Evolutionary conservation across 2,797 vertebrate genomes (phyloP).

Genomic region (Percopsis omiscomaycus): DNA sequence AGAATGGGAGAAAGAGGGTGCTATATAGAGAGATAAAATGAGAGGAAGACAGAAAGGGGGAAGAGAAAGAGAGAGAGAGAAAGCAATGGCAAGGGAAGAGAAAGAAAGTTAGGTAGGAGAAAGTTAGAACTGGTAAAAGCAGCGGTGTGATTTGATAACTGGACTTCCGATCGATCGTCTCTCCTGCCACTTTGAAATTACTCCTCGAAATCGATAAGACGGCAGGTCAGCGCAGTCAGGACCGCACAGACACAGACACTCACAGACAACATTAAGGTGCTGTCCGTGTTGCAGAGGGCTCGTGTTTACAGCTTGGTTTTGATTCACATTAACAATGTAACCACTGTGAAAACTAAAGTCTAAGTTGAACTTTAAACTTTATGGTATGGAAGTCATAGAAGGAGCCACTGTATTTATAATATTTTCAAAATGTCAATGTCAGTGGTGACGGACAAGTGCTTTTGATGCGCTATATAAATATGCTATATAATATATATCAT

Average conservation of each 20-base stretch:
- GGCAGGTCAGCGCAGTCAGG: slow-evolving; percentile 2
- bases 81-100: not conserved
- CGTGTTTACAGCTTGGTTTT: no score
- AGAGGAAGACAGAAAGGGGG: not conserved
- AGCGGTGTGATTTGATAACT: slow-evolving; percentile 52
- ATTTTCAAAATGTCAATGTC: not conserved
- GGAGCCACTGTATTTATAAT: no score
- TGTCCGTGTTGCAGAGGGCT: slow-evolving; percentile 5
- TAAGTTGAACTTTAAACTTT: no score
- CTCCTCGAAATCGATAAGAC: slow-evolving; percentile 50
- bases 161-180: slow-evolving; percentile 47
- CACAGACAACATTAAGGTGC: slow-evolving; percentile 1
- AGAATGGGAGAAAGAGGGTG: not conserved
- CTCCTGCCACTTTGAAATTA: slow-evolving; percentile 55
- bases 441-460: no score
- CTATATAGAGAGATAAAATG: not conserved
- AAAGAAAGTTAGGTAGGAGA: slow-evolving; percentile 1
- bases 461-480: no score
- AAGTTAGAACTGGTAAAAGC: slow-evolving; percentile 36
- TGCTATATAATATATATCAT: no score
- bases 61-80: not conserved
- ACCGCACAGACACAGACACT: slow-evolving; percentile 1
- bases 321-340: no score
- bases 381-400: no score
- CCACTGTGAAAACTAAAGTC: no score